Conservation (phyloP, 1,140 invertebrate species). For the Lordiphosa stackelbergi region DNA sequence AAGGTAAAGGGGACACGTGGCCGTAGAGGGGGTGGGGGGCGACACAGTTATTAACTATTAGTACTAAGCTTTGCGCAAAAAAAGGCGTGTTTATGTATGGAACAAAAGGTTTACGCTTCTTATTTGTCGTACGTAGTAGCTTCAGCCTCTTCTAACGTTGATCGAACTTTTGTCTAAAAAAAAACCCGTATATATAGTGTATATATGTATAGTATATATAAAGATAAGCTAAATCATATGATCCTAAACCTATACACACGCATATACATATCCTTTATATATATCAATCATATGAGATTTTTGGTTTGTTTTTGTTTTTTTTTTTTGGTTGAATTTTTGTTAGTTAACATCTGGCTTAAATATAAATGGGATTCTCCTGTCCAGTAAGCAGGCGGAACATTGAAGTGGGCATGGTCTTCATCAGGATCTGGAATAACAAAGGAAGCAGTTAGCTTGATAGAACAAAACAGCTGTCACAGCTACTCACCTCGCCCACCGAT, state of each 20-base stretch:
- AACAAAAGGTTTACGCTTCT: slow-evolving; percentile 44
- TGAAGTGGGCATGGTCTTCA: slow-evolving; percentile 99
- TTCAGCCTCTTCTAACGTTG: slow-evolving; percentile 18
- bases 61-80: slow-evolving; percentile 57
- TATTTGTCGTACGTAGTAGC: slow-evolving; percentile 55
- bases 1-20: too few species aligned
- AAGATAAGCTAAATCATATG: slow-evolving; percentile 46
- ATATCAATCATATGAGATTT: slow-evolving; percentile 31
- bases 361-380: slow-evolving; percentile 99
- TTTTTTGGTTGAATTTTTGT: slow-evolving; percentile 21
- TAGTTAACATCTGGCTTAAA: slow-evolving; percentile 81
- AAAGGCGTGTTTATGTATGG: slow-evolving; percentile 45
- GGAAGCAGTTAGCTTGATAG: too few species aligned
- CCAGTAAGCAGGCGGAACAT: slow-evolving; percentile 99
- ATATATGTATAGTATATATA: slow-evolving; percentile 37
- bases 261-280: slow-evolving; percentile 36
- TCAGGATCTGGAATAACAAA: slow-evolving; percentile 88
- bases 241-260: slow-evolving; percentile 55
- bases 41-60: slow-evolving; percentile 53
- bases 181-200: slow-evolving; percentile 31
- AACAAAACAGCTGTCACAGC: accelerated
- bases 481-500: slow-evolving; percentile 96
- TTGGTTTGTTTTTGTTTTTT: slow-evolving; percentile 17
- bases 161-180: slow-evolving; percentile 42
- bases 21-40: too few species aligned